Percentiles rank a stretch among this genome's conserved stretches.
phyloP scores from a whole-genome alignment of 1,140 invertebrate species.

The Sycophila sp. region DNA sequence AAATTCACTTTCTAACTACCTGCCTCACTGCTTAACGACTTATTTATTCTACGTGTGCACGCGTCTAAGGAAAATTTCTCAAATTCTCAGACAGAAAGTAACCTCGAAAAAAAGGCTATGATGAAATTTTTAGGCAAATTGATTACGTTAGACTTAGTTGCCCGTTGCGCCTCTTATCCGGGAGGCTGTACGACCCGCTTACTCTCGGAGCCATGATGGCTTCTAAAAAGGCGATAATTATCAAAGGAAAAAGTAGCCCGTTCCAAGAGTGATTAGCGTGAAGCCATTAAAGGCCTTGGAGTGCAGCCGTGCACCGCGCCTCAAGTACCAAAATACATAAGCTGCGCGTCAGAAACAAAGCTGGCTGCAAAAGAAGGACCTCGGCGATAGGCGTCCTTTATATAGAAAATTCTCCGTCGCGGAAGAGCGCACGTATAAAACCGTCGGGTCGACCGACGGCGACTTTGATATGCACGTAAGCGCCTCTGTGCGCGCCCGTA shows the following conservation, averaged over 20 bases:
- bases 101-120: too few relatives aligned
- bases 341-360: not conserved
- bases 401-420: not conserved
- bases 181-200: too few relatives aligned
- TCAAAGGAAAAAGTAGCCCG: not conserved
- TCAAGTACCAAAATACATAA: not conserved
- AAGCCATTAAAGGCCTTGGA: not conserved
- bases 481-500: not conserved
- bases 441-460: not conserved
- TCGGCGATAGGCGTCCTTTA: not conserved
- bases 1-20: too few relatives aligned
- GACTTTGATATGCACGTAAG: not conserved
- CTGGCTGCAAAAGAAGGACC: not conserved
- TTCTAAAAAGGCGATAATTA: too few relatives aligned
- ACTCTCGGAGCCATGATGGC: too few relatives aligned
- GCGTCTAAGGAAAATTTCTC: too few relatives aligned
- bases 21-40: too few relatives aligned
- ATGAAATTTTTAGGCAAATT: too few relatives aligned
- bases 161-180: too few relatives aligned
- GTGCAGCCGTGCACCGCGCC: not conserved
- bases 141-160: too few relatives aligned
- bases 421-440: not conserved
- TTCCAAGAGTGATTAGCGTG: not conserved
- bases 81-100: too few relatives aligned
- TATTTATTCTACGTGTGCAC: too few relatives aligned